These are phyloP conservation scores for Varecia variegata DNA, from an alignment of 2,797 vertebrate genomes.

Conservation along the genomic window DNA sequence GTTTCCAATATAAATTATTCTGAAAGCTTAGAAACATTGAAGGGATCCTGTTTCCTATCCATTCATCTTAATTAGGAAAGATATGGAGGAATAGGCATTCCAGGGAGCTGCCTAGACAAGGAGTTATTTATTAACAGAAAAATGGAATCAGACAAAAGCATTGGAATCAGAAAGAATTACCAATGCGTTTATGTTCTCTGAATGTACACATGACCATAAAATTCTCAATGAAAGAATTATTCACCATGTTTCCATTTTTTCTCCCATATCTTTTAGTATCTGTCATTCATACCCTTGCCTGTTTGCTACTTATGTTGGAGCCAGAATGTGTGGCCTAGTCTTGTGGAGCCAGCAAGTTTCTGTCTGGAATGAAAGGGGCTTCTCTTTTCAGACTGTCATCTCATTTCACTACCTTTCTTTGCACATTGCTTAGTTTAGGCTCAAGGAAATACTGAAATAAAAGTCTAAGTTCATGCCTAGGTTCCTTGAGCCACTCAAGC, in stretches of 20 bases:
- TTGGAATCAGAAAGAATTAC: background rate
- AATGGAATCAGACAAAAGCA: conserved; percentile 32
- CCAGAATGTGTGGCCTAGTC: background rate
- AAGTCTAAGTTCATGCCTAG: background rate
- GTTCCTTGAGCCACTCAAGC: background rate
- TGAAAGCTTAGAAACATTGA: conserved; percentile 25
- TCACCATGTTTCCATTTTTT: background rate
- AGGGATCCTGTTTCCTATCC: background rate
- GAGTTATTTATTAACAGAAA: conserved; percentile 49
- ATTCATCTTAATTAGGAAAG: conserved; percentile 48
- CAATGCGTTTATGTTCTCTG: background rate
- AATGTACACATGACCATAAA: background rate
- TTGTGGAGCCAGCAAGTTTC: conserved; percentile 26
- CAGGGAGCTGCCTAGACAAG: conserved; percentile 1
- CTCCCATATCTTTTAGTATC: background rate
- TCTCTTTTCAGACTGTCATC: background rate
- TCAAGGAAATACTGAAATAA: conserved; percentile 26
- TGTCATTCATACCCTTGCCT: background rate
- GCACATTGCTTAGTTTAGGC: background rate
- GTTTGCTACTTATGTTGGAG: background rate
- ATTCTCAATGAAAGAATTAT: conserved; percentile 35
- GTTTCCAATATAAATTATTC: conserved; percentile 27
- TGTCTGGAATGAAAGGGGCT: conserved; percentile 3
- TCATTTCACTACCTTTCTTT: conserved; percentile 21
- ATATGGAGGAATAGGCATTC: background rate